These are phyloP conservation scores for Siphonodentalium dalli DNA, from an alignment of 2,888 invertebrate species.

Conservation along the genomic window DNA sequence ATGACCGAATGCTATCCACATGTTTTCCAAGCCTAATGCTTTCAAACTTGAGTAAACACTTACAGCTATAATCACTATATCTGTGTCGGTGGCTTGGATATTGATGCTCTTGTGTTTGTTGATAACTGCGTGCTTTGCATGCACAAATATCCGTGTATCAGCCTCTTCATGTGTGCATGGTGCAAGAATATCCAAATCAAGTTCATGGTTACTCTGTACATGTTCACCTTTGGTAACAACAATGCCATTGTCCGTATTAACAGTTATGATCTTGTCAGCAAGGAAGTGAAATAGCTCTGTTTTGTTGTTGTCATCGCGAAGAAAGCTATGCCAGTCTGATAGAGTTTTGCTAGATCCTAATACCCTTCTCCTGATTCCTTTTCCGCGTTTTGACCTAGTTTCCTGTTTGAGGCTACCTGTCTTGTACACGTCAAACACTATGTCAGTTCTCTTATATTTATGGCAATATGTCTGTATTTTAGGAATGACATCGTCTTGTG, in stretches of 20 bases:
- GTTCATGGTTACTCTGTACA: conserved; percentile 1
- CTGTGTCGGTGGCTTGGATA: conserved; percentile 17
- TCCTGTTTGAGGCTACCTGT: conserved; percentile 1
- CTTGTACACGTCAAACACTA: conserved; percentile 8
- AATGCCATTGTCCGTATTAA: not conserved
- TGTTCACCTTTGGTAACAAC: not conserved
- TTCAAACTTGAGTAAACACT: conserved; percentile 5
- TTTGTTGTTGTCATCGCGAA: conserved; percentile 13
- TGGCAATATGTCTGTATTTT: conserved; percentile 8
- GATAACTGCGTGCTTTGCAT: conserved; percentile 9
- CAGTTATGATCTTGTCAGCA: conserved; percentile 4
- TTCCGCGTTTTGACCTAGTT: conserved; percentile 11
- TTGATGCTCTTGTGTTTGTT: conserved; percentile 10
- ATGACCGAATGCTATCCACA: conserved; percentile 33
- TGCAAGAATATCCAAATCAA: conserved; percentile 3
- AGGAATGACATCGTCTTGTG: conserved; percentile 12
- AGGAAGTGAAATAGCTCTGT: conserved; percentile 17
- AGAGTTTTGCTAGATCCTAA: conserved; percentile 9
- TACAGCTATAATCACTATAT: conserved; percentile 15
- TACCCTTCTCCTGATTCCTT: conserved; percentile 15
- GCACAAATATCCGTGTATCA: conserved; percentile 19
- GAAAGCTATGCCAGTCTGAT: conserved; percentile 3
- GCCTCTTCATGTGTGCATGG: conserved; percentile 27
- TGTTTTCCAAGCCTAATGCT: conserved; percentile 15
- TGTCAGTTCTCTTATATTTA: conserved; percentile 10